Base-by-base conservation (phyloP, 2,888 invertebrate genomes). In the Drosophila borealis region DNA sequence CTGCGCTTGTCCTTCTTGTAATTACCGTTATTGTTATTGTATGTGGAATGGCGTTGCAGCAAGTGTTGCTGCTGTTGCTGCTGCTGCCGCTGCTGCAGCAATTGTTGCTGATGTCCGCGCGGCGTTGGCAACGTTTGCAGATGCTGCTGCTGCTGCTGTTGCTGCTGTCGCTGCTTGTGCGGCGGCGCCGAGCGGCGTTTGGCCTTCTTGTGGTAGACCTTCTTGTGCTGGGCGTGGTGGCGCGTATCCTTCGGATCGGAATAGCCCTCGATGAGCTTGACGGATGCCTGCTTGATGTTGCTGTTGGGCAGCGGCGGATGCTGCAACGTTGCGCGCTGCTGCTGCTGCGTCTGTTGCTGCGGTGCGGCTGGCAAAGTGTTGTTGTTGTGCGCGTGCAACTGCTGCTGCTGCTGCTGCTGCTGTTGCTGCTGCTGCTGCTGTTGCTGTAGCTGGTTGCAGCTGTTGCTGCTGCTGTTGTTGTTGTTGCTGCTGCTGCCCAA, bases 221-320 rank as follows among this genome's bases (percentile, higher is more conserved):
- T 91, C 81, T 91, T 91, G 81, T 92, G 91, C 49, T 74, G 78
- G 25, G 42, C 13, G 46, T 79, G 70, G 3, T 90, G 90, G 55
- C 91, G 91, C 33, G 92, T 90, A 64, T 92, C 92, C 80, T 92
- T 92, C 34, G 92, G 92, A 83, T 92, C 92, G 14, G 92, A 92
- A 59, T 92, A 92, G 54, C 92, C 92, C 76, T 92, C 92, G 77
- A 92, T 90, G 55, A 92, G 85, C 81, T 92, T 92, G 50, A 92
- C 90, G 46, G 90, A 90, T 51, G 92, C 92, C 73, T 91, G 90
- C 70, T 90, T 92, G 44, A 92, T 92, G 72, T 89, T 85, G 57
- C 91, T 90, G 50, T 90, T 89, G 55, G 90, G 90, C 65, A 90
- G 67, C 56, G 87, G 90, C 55, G 89, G 89, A 75, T 81, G 90